phyloP scores from a whole-genome alignment of 1,140 invertebrate species.

The Odontomachus brunneus region DNA sequence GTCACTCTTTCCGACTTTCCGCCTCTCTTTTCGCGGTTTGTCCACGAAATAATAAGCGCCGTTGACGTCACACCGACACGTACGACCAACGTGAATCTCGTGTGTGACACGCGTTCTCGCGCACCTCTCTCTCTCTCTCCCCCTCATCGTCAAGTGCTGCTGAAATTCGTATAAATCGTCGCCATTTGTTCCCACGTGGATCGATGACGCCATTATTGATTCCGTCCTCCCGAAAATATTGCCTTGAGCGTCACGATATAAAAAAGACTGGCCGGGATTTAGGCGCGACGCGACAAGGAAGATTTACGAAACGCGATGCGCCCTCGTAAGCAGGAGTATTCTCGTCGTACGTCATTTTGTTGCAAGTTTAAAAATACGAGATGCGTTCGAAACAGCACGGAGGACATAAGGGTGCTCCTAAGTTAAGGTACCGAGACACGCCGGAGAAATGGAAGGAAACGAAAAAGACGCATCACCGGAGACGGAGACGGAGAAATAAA shows the following conservation, averaged over 20 bases:
- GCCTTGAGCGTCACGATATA: neutral
- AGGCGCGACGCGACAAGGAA: neutral
- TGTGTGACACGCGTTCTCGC: slow-evolving; percentile 34
- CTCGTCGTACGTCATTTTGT: slow-evolving; percentile 12
- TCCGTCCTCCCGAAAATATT: slow-evolving; percentile 23
- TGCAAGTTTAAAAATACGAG: slow-evolving; percentile 49
- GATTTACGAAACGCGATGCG: slow-evolving; percentile 30
- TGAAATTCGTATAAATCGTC: slow-evolving; percentile 58
- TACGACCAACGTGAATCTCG: slow-evolving; percentile 51
- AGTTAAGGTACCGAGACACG: slow-evolving; percentile 8
- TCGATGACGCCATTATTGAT: slow-evolving; percentile 31
- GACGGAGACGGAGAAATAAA: slow-evolving; percentile 29
- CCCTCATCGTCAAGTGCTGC: slow-evolving; percentile 54
- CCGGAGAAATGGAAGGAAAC: slow-evolving; percentile 34
- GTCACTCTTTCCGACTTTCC: slow-evolving; percentile 48
- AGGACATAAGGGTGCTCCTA: neutral
- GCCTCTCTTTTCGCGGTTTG: slow-evolving; percentile 23
- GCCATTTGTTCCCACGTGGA: slow-evolving; percentile 11
- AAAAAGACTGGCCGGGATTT: slow-evolving; percentile 17
- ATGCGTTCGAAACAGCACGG: slow-evolving; percentile 9
- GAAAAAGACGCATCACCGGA: slow-evolving; percentile 4
- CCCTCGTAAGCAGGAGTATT: neutral
- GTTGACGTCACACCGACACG: slow-evolving; percentile 68
- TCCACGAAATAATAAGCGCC: slow-evolving; percentile 66
- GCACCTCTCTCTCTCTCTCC: neutral